Evolutionary conservation across 2,888 invertebrate species (phyloP).

Genomic region (Drosophila kokeensis): DNA sequence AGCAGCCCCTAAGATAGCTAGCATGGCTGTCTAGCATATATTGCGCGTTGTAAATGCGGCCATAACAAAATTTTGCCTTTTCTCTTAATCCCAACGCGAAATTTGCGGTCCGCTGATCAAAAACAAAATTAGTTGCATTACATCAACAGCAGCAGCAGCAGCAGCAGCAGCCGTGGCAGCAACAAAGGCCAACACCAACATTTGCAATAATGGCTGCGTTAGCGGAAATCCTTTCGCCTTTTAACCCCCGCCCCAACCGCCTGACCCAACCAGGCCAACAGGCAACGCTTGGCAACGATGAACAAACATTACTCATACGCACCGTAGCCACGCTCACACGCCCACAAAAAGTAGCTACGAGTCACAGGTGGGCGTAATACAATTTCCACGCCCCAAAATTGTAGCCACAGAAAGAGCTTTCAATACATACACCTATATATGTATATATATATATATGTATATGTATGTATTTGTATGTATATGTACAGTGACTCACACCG

Average conservation of each 20-base stretch:
- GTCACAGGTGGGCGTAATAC: constrained; percentile 76
- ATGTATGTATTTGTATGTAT: not conserved
- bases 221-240: constrained; percentile 41
- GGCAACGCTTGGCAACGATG: constrained; percentile 11
- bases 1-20: not conserved
- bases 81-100: constrained; percentile 27
- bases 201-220: constrained; percentile 42
- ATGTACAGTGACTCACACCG: too few species aligned
- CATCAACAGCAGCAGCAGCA: constrained; percentile 30
- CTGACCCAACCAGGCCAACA: not conserved
- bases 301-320: constrained; percentile 64
- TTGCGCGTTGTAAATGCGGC: constrained; percentile 4
- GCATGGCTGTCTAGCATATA: not conserved
- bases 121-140: constrained; percentile 59
- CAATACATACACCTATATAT: too few species aligned
- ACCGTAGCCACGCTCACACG: constrained; percentile 18
- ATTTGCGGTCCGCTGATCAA: constrained; percentile 45
- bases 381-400: constrained; percentile 60
- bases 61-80: constrained; percentile 26
- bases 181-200: constrained; percentile 21
- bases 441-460: constrained; percentile 7
- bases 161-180: constrained; percentile 1
- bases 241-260: too few species aligned
- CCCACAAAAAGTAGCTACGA: constrained; percentile 44
- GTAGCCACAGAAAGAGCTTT: constrained; percentile 1